Evolutionary conservation across 1,140 invertebrate species (phyloP), one percentile per base, ranked within the genome.

Genomic region (Drosophila pallidifrons): DNA sequence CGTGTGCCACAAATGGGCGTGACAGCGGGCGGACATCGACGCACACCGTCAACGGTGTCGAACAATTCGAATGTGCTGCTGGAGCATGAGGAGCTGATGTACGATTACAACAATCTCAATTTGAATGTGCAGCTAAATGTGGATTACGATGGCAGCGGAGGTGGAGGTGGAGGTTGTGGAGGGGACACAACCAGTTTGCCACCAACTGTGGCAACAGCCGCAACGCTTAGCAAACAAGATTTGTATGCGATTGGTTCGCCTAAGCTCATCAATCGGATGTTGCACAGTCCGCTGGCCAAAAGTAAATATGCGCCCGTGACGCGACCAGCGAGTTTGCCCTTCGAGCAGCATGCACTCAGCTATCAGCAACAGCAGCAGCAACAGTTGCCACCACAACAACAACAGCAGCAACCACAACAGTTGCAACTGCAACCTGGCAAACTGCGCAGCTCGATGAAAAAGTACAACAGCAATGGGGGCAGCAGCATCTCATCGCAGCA

Each of bases 291-390:
- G 43, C 43, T 87, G 67, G 74, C 79, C 8, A 81, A 74, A 49
- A 75, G 69, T 10, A 85, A 91, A 16, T 91, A 87, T 3, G 72
- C 69, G n/a, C 55, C 67, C 1, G 92, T 92, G 0, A 88, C 94
- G 58, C 93, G 96, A 41, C 96, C 96, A 0, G 95, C 94, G 1
- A 97, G 96, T 72, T 89, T 97, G 7, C 96, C 94, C 2, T 85
- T 94, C 6, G 83, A 88, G 52, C 83, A 87, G 49, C 83, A 88
- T 32, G 45, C 61, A 7, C 47, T 86, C 2, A 60, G 35, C 67
- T 82, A 75, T 8, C 82, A 85, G 20, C 64, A 55, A 11, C 69
- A n/a, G 13, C 41, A 20, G 4, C 57, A 79, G 20, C 66, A 67
- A 13, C 35, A 38, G 15, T 13, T 51, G 28, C 55, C 35, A 10